Evolutionary conservation across 1,140 invertebrate genomes (phyloP), one percentile per base, ranked within the genome.

Genomic region (Drosophila athabasca): DNA sequence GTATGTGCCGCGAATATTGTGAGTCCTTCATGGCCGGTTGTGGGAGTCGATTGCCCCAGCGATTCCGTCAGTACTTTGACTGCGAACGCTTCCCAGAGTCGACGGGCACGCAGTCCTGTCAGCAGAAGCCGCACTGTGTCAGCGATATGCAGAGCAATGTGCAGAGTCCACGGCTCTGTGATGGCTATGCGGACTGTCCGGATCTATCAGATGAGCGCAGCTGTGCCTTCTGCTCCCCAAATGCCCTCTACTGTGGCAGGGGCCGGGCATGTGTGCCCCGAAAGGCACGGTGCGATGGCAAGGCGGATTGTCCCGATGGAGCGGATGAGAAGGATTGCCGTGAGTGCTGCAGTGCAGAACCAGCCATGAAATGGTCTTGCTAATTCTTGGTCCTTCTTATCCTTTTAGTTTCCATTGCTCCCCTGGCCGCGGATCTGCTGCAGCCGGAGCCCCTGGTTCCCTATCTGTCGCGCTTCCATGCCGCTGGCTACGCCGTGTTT

Each of bases 321-420:
- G 96, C 95, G 68, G 97, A 98, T 75, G 97, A 98, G 90, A 94
- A 95, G 82, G 95, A 95, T 78, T 98, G 97, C 82, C 92, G 96
- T 97, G 92, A 95, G 96, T 94, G 45, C 52, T 17, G 2, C 8
- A n/a, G 3, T 8, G 31, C 31, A 9, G 31, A 9, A 0, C 29
- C 6, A 29, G 6, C 7, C 31, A 3, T 31, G 8, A 8, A 31
- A 8, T 9, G 31, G 31, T 46, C 24, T 26, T 26, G 0, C 0
- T 9, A 8, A 64, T 11, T 50, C 39, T 67, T 58, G 2, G 29
- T 3, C 68, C 55, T 76, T 85, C 13, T 39, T 29, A 6, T 2
- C 7, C 2, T 13, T 7, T 72, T 17, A 97, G 96, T 97, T 58
- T 95, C 95, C 29, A 92, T 97, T 26, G 94, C 96, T 3, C 95